Conservation (phyloP, 2,113 vertebrate genomes). For the Athene noctua region DNA sequence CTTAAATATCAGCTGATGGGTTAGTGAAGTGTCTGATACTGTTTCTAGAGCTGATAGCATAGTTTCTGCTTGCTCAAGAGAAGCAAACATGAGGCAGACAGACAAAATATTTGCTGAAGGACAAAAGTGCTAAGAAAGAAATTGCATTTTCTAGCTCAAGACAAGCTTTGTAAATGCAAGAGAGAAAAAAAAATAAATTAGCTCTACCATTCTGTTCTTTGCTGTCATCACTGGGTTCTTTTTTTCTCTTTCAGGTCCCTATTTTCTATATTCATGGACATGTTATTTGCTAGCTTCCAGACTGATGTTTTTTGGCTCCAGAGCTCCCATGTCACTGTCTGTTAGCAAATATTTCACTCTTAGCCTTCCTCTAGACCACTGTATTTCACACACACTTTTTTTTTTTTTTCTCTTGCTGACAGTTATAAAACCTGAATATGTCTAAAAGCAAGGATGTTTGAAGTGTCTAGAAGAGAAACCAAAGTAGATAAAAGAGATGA, state of each 20-base stretch:
- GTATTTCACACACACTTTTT: not conserved
- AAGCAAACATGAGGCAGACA: not conserved
- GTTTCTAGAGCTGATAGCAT: not conserved
- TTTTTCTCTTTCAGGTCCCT: not conserved
- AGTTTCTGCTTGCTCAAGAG: not conserved
- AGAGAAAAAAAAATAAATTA: not conserved
- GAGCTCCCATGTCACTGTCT: not conserved
- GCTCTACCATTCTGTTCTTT: not conserved
- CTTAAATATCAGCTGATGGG: not conserved
- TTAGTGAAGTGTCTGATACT: not conserved
- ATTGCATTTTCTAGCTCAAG: not conserved
- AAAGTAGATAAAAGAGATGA: not conserved
- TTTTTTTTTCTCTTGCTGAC: not conserved
- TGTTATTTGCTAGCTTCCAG: not conserved
- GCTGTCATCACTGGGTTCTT: not conserved
- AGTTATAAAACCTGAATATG: not conserved
- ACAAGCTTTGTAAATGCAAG: not conserved
- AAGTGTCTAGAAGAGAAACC: not conserved
- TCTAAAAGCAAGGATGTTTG: not conserved
- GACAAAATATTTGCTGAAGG: not conserved
- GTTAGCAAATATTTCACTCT: not conserved
- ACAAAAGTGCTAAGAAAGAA: not conserved
- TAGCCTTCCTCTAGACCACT: not conserved
- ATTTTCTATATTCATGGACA: not conserved
- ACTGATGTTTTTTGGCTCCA: not conserved